Evolutionary conservation across 2,797 vertebrate species (phyloP).

Genomic region (Coendou prehensilis): DNA sequence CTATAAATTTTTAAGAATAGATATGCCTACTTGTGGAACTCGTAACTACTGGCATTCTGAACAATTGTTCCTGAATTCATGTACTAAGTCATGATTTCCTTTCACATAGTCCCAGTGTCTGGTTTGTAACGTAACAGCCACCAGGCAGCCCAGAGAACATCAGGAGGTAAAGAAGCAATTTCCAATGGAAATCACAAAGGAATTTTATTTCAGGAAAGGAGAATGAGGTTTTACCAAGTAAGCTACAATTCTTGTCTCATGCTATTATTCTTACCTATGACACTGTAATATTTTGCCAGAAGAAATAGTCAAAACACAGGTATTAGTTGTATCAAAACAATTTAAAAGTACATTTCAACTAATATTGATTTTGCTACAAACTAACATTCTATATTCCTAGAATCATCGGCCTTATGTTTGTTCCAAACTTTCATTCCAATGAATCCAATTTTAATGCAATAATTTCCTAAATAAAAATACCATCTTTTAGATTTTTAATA

Average conservation of each 20-base stretch:
- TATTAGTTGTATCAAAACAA: slow-evolving; percentile 65
- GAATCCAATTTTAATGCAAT: slow-evolving; percentile 10
- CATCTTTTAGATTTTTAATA: neutral
- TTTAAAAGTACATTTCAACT: slow-evolving; percentile 52
- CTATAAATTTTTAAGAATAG: neutral
- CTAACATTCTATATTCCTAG: neutral
- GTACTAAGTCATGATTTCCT: neutral
- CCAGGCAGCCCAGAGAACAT: slow-evolving; percentile 30
- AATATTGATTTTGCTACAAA: slow-evolving; percentile 24
- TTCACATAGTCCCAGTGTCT: slow-evolving; percentile 34
- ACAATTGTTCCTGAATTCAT: slow-evolving; percentile 26
- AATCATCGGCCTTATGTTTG: neutral
- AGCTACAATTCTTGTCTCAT: neutral
- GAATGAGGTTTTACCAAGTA: slow-evolving; percentile 30
- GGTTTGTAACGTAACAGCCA: slow-evolving; percentile 23
- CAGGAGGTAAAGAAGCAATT: slow-evolving; percentile 62
- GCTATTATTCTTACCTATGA: slow-evolving; percentile 47
- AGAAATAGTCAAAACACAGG: slow-evolving; percentile 33
- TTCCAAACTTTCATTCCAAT: neutral
- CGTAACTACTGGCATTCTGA: neutral
- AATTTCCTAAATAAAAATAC: slow-evolving; percentile 14
- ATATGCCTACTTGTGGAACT: neutral
- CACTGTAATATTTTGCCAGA: slow-evolving; percentile 49
- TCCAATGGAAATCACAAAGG: slow-evolving; percentile 66
- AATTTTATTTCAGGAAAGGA: slow-evolving; percentile 60